Evolutionary conservation across 2,888 invertebrate genomes (phyloP).

Genomic region (Drosophila austrosaltans): DNA sequence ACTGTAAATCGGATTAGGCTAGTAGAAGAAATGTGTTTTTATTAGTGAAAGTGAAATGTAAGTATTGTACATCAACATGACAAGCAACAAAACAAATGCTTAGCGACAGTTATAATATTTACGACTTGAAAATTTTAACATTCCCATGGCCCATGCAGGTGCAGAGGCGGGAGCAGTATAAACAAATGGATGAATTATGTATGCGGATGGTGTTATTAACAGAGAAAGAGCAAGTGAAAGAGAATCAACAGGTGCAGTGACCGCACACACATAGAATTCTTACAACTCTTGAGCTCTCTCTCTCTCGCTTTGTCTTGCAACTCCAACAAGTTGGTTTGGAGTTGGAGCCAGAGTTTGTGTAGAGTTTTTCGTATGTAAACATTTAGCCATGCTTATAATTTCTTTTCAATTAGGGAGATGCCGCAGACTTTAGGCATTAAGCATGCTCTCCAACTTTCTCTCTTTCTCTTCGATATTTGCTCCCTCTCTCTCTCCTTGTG

Average conservation of each 20-base stretch:
- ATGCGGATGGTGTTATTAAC: conserved; percentile 39
- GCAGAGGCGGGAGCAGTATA: conserved; percentile 20
- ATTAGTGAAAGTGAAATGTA: conserved; percentile 62
- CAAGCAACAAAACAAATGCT: conserved; percentile 20
- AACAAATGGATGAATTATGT: conserved; percentile 38
- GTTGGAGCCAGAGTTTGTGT: conserved; percentile 44
- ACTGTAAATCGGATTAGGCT: conserved; percentile 17
- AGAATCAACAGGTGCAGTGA: conserved; percentile 65
- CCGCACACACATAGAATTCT: conserved; percentile 43
- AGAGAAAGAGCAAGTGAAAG: conserved; percentile 35
- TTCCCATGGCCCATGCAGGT: conserved; percentile 39
- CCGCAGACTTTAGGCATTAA: conserved; percentile 33
- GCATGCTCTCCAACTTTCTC: conserved; percentile 38
- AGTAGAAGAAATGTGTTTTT: conserved; percentile 28
- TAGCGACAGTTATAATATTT: conserved; percentile 42
- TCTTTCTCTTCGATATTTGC: conserved; percentile 30
- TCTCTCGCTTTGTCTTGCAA: conserved; percentile 36
- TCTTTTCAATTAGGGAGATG: conserved; percentile 51
- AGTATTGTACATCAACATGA: conserved; percentile 17
- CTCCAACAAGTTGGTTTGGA: conserved; percentile 56
- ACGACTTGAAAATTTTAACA: conserved; percentile 12
- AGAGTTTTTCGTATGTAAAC: conserved; percentile 52
- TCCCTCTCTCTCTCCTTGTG: conserved; percentile 11
- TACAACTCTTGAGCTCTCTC: conserved; percentile 11
- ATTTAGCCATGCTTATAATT: conserved; percentile 53